Evolutionary conservation across 2,113 vertebrate species (phyloP).

Genomic region (Myiopsitta monachus): DNA sequence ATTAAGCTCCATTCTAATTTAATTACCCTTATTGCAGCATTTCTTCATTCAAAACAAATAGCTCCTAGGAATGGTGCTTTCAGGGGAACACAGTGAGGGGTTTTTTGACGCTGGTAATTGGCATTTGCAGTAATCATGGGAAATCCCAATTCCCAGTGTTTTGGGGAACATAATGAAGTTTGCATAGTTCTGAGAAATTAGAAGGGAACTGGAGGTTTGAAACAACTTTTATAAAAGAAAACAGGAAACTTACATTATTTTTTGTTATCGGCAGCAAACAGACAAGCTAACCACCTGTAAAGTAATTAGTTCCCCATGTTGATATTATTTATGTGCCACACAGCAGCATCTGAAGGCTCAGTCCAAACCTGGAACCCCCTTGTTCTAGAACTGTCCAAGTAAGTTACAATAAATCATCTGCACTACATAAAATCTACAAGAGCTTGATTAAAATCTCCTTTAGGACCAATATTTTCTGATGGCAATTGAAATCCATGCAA

Average conservation of each 20-base stretch:
- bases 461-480: not conserved
- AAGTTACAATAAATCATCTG: not conserved
- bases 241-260: not conserved
- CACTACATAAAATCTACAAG: not conserved
- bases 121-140: not conserved
- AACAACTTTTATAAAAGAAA: not conserved
- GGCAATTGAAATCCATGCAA: not conserved
- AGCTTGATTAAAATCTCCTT: not conserved
- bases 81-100: not conserved
- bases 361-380: not conserved
- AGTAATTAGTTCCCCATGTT: not conserved
- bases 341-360: not conserved
- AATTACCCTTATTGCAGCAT: slow-evolving; percentile 1
- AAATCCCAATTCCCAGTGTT: slow-evolving; percentile 5
- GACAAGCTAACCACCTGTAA: not conserved
- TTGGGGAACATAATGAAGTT: slow-evolving; percentile 3
- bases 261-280: not conserved
- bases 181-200: not conserved
- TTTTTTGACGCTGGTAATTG: not conserved
- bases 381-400: not conserved
- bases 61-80: not conserved
- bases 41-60: slow-evolving; percentile 8
- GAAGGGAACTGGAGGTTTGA: not conserved
- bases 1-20: slow-evolving; percentile 17
- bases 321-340: not conserved